A percentile compares a stretch with the other conserved stretches of the same genome.
phyloP scores from a whole-genome alignment of 64 coral and sea anemone species.

The Catalaphyllia jardinei region DNA sequence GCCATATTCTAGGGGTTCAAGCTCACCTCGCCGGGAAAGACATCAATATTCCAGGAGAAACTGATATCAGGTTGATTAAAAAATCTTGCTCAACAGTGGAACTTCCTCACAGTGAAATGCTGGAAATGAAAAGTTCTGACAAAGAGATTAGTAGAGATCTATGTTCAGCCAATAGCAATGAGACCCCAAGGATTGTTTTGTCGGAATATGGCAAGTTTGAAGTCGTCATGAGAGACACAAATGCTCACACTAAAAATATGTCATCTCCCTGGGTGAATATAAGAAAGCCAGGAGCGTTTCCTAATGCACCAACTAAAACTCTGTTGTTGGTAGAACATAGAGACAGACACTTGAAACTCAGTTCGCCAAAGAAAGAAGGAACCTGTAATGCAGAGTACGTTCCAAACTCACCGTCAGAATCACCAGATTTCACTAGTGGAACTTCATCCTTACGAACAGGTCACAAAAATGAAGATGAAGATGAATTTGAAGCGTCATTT shows the following conservation, averaged over 20 bases:
- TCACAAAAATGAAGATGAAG: background rate
- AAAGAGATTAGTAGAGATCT: background rate
- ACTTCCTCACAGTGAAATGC: background rate
- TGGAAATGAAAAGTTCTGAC: background rate
- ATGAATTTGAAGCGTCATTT: constrained; percentile 38
- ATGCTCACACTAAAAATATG: background rate
- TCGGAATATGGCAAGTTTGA: background rate
- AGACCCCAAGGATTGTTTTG: background rate
- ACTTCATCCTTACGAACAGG: background rate
- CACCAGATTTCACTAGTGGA: background rate
- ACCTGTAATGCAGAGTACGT: background rate
- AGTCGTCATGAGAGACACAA: background rate
- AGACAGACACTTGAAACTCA: background rate
- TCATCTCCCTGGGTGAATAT: background rate
- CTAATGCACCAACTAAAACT: background rate
- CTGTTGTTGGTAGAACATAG: background rate
- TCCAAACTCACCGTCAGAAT: background rate
- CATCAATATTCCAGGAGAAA: background rate
- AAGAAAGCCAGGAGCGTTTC: background rate
- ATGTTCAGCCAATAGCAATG: background rate
- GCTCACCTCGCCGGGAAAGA: background rate
- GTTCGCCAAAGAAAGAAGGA: background rate
- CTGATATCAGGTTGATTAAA: background rate
- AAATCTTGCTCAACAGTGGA: no score
- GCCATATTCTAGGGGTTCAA: background rate